These are phyloP conservation scores for Heliconius hortense DNA, from an alignment of 2,888 invertebrate species.

Conservation along the genomic window DNA sequence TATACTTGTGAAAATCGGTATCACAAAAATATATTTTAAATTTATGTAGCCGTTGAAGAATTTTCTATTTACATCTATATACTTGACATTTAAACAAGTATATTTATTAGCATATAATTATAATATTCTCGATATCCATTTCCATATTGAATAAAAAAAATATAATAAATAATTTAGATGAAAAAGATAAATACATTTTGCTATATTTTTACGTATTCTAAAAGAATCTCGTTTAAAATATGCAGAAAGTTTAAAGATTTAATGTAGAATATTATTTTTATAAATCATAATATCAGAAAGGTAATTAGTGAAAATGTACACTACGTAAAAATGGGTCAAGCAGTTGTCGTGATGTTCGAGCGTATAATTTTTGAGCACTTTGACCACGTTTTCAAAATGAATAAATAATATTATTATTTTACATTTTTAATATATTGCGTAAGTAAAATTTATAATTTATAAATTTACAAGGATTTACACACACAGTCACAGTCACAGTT, in stretches of 20 bases:
- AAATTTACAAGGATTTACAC: neutral
- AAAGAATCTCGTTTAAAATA: neutral
- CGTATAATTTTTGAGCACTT: slow-evolving; percentile 21
- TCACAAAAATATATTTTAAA: too few relatives aligned
- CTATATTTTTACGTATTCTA: too few relatives aligned
- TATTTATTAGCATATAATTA: too few relatives aligned
- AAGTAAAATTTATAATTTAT: neutral
- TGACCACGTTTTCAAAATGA: slow-evolving; percentile 11
- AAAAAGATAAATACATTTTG: too few relatives aligned
- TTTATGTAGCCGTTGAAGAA: too few relatives aligned
- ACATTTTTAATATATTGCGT: neutral
- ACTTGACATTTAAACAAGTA: too few relatives aligned
- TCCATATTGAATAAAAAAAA: too few relatives aligned
- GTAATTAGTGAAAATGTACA: slow-evolving; percentile 21
- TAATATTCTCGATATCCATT: too few relatives aligned
- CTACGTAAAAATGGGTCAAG: slow-evolving; percentile 14
- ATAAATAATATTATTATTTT: slow-evolving; percentile 6
- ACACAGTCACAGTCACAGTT: neutral
- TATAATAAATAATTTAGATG: too few relatives aligned
- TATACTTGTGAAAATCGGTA: too few relatives aligned
- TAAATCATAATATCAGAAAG: slow-evolving; percentile 10
- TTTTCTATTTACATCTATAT: too few relatives aligned
- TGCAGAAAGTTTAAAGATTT: slow-evolving; percentile 2
- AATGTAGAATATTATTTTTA: neutral
- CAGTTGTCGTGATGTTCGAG: slow-evolving; percentile 14